Conservation (phyloP, 2,797 vertebrate genomes). For the Ispidina picta region DNA sequence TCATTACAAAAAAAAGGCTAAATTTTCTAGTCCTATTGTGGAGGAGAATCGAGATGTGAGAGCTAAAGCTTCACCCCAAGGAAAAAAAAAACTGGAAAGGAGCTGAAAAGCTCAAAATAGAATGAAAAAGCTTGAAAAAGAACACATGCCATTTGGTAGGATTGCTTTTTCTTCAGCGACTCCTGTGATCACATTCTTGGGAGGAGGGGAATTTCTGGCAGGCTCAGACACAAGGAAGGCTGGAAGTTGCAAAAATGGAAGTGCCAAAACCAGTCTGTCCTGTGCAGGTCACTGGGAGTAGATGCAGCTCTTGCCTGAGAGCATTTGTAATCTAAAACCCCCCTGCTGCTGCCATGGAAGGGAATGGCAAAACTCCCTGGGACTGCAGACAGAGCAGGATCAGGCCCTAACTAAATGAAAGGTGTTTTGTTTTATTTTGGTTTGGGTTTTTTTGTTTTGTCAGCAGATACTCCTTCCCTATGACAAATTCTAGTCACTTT, state of each 20-base stretch:
- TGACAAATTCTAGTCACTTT: background rate
- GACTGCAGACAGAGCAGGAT: conserved; percentile 45
- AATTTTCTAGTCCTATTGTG: background rate
- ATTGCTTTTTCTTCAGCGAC: background rate
- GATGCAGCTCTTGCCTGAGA: conserved; percentile 39
- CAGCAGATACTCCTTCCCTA: background rate
- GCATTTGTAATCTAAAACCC: conserved; percentile 57
- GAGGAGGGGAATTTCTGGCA: background rate
- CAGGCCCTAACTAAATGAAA: conserved; percentile 32
- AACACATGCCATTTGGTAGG: background rate
- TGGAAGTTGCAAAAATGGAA: background rate
- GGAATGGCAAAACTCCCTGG: conserved; percentile 23
- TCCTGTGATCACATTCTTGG: background rate
- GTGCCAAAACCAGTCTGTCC: conserved; percentile 64
- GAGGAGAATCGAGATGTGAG: background rate
- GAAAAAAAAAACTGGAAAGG: background rate
- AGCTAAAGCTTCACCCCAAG: background rate
- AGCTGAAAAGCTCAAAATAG: background rate
- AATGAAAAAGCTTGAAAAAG: background rate
- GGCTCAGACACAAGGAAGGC: background rate
- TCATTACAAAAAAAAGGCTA: background rate
- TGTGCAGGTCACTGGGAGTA: conserved; percentile 40
- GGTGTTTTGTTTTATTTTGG: background rate
- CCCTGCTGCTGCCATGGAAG: background rate
- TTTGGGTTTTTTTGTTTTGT: background rate